phyloP scores from a whole-genome alignment of 2,888 invertebrate species.

The Formica aserva region DNA sequence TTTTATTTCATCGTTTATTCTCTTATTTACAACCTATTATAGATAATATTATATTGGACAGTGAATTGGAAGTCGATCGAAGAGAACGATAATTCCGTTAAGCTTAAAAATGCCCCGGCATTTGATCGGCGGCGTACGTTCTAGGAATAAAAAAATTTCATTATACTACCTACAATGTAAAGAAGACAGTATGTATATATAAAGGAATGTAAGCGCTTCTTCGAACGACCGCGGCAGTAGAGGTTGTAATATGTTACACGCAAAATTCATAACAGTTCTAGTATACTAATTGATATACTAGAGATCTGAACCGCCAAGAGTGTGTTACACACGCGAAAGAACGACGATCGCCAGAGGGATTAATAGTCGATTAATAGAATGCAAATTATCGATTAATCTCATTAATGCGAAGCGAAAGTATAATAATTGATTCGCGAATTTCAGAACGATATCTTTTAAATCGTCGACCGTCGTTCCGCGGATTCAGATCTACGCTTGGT shows the following conservation, averaged over 20 bases:
- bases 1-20: slow-evolving; percentile 70
- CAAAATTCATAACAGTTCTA: slow-evolving; percentile 70
- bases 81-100: slow-evolving; percentile 72
- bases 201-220: slow-evolving; percentile 73
- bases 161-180: slow-evolving; percentile 53
- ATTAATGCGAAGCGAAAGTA: background rate
- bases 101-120: slow-evolving; percentile 35
- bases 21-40: slow-evolving; percentile 83
- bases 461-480: slow-evolving; percentile 69
- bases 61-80: slow-evolving; percentile 79
- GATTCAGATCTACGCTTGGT: slow-evolving; percentile 75
- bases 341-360: slow-evolving; percentile 71
- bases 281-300: slow-evolving; percentile 69
- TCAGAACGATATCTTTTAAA: slow-evolving; percentile 30
- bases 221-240: slow-evolving; percentile 80
- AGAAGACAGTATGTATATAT: slow-evolving; percentile 53
- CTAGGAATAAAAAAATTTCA: slow-evolving; percentile 57
- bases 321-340: slow-evolving; percentile 65
- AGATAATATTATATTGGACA: slow-evolving; percentile 81
- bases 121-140: slow-evolving; percentile 8
- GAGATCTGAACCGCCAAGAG: slow-evolving; percentile 65
- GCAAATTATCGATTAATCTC: slow-evolving; percentile 12
- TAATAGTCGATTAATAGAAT: background rate
- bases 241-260: slow-evolving; percentile 77
- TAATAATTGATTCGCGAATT: background rate